These are phyloP conservation scores for Caradrina clavipalpis DNA, from an alignment of 2,888 invertebrate species.

Conservation along the genomic window DNA sequence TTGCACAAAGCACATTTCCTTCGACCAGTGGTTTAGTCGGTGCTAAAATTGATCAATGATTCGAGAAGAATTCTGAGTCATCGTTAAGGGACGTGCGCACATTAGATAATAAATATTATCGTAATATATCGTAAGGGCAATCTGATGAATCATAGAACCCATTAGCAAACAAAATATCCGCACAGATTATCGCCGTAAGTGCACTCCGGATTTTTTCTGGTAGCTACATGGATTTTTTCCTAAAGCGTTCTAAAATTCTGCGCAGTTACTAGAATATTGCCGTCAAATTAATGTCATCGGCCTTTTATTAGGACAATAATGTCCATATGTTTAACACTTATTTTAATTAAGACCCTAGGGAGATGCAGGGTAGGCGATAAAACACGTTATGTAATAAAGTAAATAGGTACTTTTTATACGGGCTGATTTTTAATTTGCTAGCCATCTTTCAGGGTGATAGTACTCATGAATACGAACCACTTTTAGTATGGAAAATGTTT, in stretches of 20 bases:
- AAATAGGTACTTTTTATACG: neutral
- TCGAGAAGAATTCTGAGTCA: constrained; percentile 17
- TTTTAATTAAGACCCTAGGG: constrained; percentile 22
- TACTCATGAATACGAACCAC: too few species aligned
- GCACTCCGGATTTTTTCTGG: constrained; percentile 12
- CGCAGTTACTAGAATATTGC: neutral
- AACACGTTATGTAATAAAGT: constrained; percentile 12
- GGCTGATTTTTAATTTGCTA: too few species aligned
- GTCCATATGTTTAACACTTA: constrained; percentile 6
- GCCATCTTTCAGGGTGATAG: too few species aligned
- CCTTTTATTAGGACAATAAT: neutral
- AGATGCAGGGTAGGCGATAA: neutral
- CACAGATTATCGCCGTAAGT: constrained; percentile 21
- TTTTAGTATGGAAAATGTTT: neutral
- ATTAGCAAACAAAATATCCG: constrained; percentile 28
- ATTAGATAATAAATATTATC: constrained; percentile 30
- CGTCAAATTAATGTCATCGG: neutral
- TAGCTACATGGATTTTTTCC: neutral
- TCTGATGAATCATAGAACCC: constrained; percentile 27
- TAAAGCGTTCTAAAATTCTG: neutral
- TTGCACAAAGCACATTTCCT: neutral
- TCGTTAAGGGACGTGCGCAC: constrained; percentile 26
- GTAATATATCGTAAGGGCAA: neutral
- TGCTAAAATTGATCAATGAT: too few species aligned
- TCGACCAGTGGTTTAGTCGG: too few species aligned